phyloP scores from a whole-genome alignment of 2,797 vertebrate species.

The Muraenolepis orangiensis region DNA sequence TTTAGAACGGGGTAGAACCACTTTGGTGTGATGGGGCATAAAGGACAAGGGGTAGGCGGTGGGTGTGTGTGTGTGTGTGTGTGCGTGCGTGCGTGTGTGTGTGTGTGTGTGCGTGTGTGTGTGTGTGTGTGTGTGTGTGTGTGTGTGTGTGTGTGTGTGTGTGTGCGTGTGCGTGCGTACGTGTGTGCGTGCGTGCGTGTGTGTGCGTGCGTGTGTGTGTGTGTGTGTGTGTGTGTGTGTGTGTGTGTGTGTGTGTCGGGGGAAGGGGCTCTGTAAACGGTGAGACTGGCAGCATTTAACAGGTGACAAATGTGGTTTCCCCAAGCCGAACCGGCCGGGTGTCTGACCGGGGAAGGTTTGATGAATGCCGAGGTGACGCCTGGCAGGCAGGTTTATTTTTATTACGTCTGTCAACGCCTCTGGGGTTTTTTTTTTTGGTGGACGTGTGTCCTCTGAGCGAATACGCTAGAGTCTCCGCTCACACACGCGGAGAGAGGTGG shows the following conservation, averaged over 20 bases:
- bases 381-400: conserved; percentile 81
- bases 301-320: conserved; percentile 93
- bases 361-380: conserved; percentile 87
- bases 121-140: too few relatives aligned
- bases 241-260: conserved; percentile 67
- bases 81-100: too few relatives aligned
- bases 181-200: too few relatives aligned
- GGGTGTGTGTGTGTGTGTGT: too few relatives aligned
- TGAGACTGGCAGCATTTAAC: conserved; percentile 87
- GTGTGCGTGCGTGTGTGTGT: too few relatives aligned
- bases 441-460: conserved; percentile 42
- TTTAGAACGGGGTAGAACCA: too few relatives aligned
- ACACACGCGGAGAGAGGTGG: not conserved
- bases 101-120: too few relatives aligned
- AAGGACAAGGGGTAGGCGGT: too few relatives aligned
- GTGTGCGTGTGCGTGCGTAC: too few relatives aligned
- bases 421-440: conserved; percentile 48
- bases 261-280: conserved; percentile 76
- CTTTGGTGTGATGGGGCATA: too few relatives aligned
- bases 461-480: conserved; percentile 28
- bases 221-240: too few relatives aligned
- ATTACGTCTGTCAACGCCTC: conserved; percentile 78
- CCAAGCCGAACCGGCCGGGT: conserved; percentile 79
- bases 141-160: too few relatives aligned
- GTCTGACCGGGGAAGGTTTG: conserved; percentile 86